Evolutionary conservation across 2,113 vertebrate species (phyloP).

Genomic region (Calonectris borealis): DNA sequence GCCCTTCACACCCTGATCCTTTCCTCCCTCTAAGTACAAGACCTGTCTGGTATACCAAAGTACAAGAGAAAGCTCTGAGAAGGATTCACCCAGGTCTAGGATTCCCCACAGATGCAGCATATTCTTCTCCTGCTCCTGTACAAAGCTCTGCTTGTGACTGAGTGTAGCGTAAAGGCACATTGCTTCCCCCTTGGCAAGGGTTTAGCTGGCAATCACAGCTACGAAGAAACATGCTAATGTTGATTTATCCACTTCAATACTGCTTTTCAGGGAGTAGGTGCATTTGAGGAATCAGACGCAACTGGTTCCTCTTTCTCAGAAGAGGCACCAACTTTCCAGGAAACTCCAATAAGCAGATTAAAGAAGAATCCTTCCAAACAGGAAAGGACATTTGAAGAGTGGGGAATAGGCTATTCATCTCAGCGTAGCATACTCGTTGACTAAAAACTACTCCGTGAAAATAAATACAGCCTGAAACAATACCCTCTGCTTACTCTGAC

Average conservation of each 20-base stretch:
- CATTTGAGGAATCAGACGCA: conserved; percentile 24
- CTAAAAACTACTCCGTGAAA: conserved; percentile 11
- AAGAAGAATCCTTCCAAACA: conserved; percentile 38
- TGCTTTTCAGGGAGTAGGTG: conserved; percentile 25
- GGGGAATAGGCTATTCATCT: conserved; percentile 6
- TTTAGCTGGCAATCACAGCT: not conserved
- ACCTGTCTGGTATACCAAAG: not conserved
- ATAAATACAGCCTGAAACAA: conserved; percentile 50
- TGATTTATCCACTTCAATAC: not conserved
- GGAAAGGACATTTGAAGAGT: conserved; percentile 11
- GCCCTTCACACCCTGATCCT: not conserved
- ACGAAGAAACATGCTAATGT: not conserved
- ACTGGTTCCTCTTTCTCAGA: conserved; percentile 1
- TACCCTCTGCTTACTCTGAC: conserved; percentile 20
- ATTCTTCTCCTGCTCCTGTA: not conserved
- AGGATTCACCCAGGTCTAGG: not conserved
- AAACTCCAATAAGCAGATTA: conserved; percentile 8
- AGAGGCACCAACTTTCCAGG: conserved; percentile 30
- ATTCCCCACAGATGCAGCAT: not conserved
- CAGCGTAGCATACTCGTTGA: not conserved
- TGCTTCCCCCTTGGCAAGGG: not conserved
- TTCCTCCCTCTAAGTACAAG: not conserved
- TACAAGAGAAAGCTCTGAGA: not conserved
- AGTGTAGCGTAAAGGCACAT: not conserved
- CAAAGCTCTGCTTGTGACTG: not conserved